Percentiles rank a stretch among this genome's conserved stretches.
These are phyloP conservation scores for Ctenicera cuprea DNA, from an alignment of 2,888 invertebrate genomes.

Conservation along the genomic window DNA sequence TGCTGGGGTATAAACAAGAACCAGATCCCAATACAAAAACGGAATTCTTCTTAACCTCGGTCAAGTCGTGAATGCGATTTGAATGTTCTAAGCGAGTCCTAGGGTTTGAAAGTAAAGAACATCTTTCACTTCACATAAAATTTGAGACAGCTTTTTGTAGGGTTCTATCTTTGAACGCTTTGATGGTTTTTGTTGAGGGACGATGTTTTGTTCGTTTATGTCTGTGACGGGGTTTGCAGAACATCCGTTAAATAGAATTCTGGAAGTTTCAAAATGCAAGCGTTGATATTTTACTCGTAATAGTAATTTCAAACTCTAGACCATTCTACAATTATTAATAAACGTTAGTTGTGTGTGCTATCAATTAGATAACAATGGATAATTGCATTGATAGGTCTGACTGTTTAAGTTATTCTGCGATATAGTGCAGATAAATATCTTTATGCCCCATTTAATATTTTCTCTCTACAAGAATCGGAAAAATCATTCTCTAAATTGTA, in stretches of 20 bases:
- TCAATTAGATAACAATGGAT: no score
- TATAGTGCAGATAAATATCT: no score
- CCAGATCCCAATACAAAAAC: conserved; percentile 40
- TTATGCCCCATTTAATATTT: no score
- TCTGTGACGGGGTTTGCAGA: conserved; percentile 17
- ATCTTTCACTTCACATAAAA: conserved; percentile 22
- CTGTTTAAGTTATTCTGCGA: no score
- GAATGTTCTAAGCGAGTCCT: conserved; percentile 28
- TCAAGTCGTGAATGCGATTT: conserved; percentile 35
- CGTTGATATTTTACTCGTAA: no score
- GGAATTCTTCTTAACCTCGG: conserved; percentile 1
- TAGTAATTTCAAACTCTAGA: no score
- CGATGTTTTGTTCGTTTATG: conserved; percentile 39
- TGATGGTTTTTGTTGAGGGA: conserved; percentile 17
- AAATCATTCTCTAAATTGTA: no score
- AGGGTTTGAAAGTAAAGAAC: conserved; percentile 2
- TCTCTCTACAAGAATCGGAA: no score
- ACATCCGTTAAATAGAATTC: background rate
- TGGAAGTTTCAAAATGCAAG: no score
- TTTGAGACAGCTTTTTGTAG: conserved; percentile 38
- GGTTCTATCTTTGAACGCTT: background rate
- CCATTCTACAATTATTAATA: no score
- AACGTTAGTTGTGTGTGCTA: no score
- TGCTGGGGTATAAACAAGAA: conserved; percentile 40
- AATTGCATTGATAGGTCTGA: no score